A percentile compares a stretch with the other conserved stretches of the same genome.
These are phyloP conservation scores for Zoanthus sansibaricus DNA, from an alignment of 92 coral and sea anemone species.

Conservation along the genomic window DNA sequence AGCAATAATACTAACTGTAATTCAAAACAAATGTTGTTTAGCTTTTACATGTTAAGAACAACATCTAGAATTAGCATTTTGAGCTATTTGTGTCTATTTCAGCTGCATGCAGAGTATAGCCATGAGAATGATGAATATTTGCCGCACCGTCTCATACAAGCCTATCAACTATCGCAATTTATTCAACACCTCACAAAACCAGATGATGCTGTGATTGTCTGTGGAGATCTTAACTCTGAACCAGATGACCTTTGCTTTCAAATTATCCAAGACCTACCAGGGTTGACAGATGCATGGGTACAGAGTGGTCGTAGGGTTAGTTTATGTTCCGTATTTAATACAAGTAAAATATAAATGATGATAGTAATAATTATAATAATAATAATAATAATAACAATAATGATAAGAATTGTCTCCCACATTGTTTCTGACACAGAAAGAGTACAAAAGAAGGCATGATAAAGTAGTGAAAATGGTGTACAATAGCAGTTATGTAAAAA, in stretches of 20 bases:
- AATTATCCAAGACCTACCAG: slow-evolving; percentile 76
- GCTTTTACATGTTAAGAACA: too few species aligned
- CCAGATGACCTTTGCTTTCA: slow-evolving; percentile 87
- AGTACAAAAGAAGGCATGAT: too few species aligned
- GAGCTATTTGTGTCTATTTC: neutral
- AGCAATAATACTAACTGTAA: too few species aligned
- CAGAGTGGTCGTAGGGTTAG: slow-evolving; percentile 75
- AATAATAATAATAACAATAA: too few species aligned
- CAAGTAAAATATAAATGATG: too few species aligned
- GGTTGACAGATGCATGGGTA: slow-evolving; percentile 86
- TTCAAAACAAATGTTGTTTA: too few species aligned
- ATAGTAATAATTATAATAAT: too few species aligned
- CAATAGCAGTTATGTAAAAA: too few species aligned
- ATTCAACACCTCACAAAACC: slow-evolving; percentile 83
- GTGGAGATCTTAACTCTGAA: slow-evolving; percentile 95
- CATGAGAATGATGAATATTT: slow-evolving; percentile 73
- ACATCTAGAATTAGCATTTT: too few species aligned
- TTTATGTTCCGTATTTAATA: neutral
- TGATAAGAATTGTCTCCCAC: too few species aligned
- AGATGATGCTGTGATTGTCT: slow-evolving; percentile 81
- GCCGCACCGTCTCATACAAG: slow-evolving; percentile 85
- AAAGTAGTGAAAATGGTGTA: too few species aligned
- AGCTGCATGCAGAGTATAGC: slow-evolving; percentile 93
- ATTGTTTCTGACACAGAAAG: too few species aligned
- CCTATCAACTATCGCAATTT: slow-evolving; percentile 89